Percentiles rank a stretch among this genome's conserved stretches.
Conservation (phyloP, 2,797 vertebrate genomes). For the Petrocephalus sullivani region DNA sequence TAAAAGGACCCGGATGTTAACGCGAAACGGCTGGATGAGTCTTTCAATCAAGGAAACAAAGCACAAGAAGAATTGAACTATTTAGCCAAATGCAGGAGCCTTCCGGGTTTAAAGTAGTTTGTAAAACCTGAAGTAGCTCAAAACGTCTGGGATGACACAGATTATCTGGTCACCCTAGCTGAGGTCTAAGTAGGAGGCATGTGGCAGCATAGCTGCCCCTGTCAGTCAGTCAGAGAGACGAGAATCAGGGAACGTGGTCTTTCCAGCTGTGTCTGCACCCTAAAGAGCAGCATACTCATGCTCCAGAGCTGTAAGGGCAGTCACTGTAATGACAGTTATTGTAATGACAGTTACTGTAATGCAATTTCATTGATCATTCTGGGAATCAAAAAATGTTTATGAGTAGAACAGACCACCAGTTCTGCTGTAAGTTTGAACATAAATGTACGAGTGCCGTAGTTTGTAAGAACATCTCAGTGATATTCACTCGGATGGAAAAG, state of each 20-base stretch:
- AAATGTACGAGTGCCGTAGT: background rate
- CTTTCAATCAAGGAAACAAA: no score
- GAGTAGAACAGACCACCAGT: background rate
- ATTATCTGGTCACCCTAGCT: background rate
- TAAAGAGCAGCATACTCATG: background rate
- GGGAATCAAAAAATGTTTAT: background rate
- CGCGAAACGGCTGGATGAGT: no score
- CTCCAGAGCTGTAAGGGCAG: background rate
- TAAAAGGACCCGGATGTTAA: no score
- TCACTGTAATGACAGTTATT: no score
- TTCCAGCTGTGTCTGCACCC: background rate
- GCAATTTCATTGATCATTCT: background rate
- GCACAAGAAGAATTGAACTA: no score
- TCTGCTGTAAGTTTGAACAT: background rate
- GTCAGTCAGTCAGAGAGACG: background rate
- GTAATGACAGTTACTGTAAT: background rate
- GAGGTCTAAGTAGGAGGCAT: background rate
- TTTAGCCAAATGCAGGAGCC: no score
- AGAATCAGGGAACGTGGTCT: background rate
- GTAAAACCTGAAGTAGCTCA: no score
- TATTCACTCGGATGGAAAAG: background rate
- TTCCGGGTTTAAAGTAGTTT: no score
- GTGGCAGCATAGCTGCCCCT: conserved; percentile 14
- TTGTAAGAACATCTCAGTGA: background rate
- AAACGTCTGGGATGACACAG: no score